Evolutionary conservation across 2,113 vertebrate genomes (phyloP).

Genomic region (Mohoua ochrocephala): DNA sequence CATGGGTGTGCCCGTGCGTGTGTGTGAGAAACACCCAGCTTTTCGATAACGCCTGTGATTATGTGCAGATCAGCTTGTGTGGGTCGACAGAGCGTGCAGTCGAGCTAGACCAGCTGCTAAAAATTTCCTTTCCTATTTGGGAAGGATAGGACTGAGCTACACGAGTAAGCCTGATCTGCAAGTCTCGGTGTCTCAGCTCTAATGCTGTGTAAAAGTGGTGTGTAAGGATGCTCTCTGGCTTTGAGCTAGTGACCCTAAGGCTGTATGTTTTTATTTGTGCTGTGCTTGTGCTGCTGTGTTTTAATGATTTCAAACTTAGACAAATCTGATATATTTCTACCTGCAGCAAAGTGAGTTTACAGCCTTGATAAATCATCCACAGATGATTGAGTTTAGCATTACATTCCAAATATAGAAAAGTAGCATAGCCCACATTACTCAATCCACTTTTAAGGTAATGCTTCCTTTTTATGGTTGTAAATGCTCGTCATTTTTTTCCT

Average conservation of each 20-base stretch:
- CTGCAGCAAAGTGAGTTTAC: background rate
- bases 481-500: background rate
- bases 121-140: background rate
- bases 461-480: background rate
- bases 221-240: background rate
- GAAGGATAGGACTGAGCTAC: background rate
- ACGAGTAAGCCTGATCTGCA: background rate
- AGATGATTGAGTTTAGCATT: background rate
- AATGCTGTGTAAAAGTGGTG: background rate
- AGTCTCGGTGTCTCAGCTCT: background rate
- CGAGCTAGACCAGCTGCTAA: background rate
- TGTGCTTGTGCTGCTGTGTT: background rate
- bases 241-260: background rate
- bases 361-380: background rate
- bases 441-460: background rate
- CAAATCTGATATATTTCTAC: background rate
- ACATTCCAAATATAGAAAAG: background rate
- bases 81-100: accelerated
- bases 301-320: background rate
- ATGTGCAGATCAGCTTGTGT: background rate
- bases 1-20: background rate
- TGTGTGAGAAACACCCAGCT: background rate
- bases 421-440: background rate
- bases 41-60: accelerated
- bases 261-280: background rate